Conservation (phyloP, 2,797 vertebrate genomes). For the Rallus crepitans region DNA sequence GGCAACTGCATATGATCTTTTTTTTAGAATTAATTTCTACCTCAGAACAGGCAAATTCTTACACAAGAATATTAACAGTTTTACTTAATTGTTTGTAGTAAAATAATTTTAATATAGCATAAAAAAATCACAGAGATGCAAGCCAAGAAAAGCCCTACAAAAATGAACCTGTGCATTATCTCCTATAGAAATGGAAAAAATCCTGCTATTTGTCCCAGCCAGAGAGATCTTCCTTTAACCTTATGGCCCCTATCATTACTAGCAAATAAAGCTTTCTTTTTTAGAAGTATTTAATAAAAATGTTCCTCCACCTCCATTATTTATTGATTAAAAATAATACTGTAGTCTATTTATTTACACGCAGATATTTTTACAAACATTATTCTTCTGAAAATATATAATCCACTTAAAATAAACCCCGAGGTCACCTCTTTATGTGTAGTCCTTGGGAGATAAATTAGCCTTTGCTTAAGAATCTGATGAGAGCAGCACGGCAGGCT, state of each 20-base stretch:
- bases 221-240: not conserved
- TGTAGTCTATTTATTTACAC: not conserved
- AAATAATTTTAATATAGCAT: not conserved
- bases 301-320: not conserved
- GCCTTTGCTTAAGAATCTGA: not conserved
- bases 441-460: not conserved
- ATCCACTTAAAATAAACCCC: not conserved
- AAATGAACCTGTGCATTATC: not conserved
- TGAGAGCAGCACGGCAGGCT: not conserved
- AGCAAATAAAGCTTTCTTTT: not conserved
- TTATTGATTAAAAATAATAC: not conserved
- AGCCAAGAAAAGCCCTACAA: not conserved
- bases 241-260: not conserved
- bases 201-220: not conserved
- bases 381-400: not conserved
- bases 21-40: not conserved
- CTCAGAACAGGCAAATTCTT: not conserved
- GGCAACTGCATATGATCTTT: not conserved
- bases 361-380: not conserved
- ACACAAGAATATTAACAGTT: not conserved
- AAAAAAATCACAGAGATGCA: not conserved
- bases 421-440: fast-evolving
- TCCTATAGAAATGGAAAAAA: not conserved
- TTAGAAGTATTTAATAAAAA: not conserved
- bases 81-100: not conserved